Base-by-base conservation (phyloP, 2,113 vertebrate species). In the Triplophysa siluroides region DNA sequence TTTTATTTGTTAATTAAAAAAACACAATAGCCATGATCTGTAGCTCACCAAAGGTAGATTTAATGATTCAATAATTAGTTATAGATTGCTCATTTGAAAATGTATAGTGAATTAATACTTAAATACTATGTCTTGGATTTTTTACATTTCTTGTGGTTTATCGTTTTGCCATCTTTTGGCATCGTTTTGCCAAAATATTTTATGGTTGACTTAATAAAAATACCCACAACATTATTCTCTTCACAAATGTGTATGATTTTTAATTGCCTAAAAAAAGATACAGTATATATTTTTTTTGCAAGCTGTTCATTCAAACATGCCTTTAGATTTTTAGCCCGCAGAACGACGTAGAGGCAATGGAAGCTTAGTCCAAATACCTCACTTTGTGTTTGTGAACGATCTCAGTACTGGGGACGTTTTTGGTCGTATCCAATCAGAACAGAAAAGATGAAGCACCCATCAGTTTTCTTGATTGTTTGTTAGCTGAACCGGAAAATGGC, bases 401-500 rank as follows among this genome's bases (percentile, higher is more conserved):
- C 71, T 74, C 2, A 4, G 54, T 21, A 60, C 18, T 60, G 70
- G 72, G 23, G 23, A 47, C 58, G 26, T 75, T 63, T 75, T 26
- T 33, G 12, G 5, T 73, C 58, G 12, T 18, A 74, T 61, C 38
- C 21, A 74, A 75, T 63, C 73, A 75, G 47, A 75, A 47, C 23
- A 29, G 58, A 75, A 75, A 63, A 45, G 41, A 75, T 19, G 58
- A 61, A 73, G 70, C 52, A 58, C 70, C 19, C 18, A 73, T 73
- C 54, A 16, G 12, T 61, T 60, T 74, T 61, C 54, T 43, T 24
- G 73, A 75, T 75, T 75, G 73, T 63, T 75, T 75, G 73, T 75
- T 63, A 62, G 73, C 73, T 50, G 73, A 47, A 75, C 58, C 58
- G 60, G 43, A 75, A 61, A 61, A 47, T 41, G 61, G 58, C 38